Percentiles rank a stretch among this genome's conserved stretches.
These are phyloP conservation scores for Ryuthela nishihirai DNA, from an alignment of 2,888 invertebrate genomes.

Conservation along the genomic window DNA sequence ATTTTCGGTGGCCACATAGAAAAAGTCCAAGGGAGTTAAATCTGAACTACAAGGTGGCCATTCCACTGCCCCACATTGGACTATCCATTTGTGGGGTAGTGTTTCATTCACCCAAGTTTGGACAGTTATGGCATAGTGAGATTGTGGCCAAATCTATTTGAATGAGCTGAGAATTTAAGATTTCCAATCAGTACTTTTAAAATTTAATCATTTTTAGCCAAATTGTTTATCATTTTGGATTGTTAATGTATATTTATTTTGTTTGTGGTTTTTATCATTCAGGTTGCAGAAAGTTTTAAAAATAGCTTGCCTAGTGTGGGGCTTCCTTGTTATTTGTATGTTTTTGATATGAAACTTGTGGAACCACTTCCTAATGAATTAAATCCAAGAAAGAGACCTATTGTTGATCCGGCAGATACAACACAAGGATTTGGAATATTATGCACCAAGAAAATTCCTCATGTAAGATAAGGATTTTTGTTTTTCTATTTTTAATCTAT, in stretches of 20 bases:
- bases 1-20: too few relatives aligned
- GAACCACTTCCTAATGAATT: slow-evolving; percentile 93
- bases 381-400: slow-evolving; percentile 84
- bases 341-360: slow-evolving; percentile 77
- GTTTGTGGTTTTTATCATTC: not conserved
- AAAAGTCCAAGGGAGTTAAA: too few relatives aligned
- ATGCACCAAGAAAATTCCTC: slow-evolving; percentile 72
- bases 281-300: slow-evolving; percentile 34
- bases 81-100: too few relatives aligned
- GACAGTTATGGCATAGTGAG: too few relatives aligned
- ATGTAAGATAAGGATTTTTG: slow-evolving; percentile 49
- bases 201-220: too few relatives aligned
- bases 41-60: too few relatives aligned
- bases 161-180: too few relatives aligned
- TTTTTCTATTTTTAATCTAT: not conserved
- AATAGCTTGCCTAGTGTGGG: slow-evolving; percentile 60
- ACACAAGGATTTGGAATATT: slow-evolving; percentile 85
- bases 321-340: slow-evolving; percentile 63
- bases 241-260: not conserved
- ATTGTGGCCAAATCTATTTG: too few relatives aligned
- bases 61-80: too few relatives aligned
- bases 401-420: slow-evolving; percentile 89
- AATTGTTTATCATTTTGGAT: too few relatives aligned
- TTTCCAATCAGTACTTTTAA: too few relatives aligned
- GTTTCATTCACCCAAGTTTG: too few relatives aligned